These are phyloP conservation scores for Heliopora coerulea DNA, from an alignment of 92 coral and sea anemone genomes.

Conservation along the genomic window DNA sequence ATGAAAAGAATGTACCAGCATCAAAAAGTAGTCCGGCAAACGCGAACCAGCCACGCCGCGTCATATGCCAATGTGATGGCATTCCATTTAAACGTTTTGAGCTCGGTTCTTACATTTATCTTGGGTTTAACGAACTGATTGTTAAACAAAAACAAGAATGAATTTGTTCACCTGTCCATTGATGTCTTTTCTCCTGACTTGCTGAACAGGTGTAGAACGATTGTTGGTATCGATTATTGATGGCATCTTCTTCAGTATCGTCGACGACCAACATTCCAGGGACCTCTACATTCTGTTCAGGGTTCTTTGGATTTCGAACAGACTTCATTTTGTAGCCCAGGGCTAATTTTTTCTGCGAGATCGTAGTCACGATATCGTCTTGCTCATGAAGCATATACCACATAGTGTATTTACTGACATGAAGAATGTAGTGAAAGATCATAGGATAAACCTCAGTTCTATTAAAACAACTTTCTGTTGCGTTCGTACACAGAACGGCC, in stretches of 20 bases:
- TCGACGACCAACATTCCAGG: conserved; percentile 60
- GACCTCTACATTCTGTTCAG: conserved; percentile 52
- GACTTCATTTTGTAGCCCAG: conserved; percentile 70
- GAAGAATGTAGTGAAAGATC: conserved; percentile 48
- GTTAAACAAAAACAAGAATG: not conserved
- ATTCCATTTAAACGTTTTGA: too few relatives aligned
- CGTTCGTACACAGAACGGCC: conserved; percentile 50
- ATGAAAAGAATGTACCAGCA: too few relatives aligned
- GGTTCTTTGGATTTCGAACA: conserved; percentile 31
- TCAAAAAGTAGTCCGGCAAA: too few relatives aligned
- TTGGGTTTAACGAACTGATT: not conserved
- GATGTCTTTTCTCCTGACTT: conserved; percentile 42
- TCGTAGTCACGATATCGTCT: conserved; percentile 67
- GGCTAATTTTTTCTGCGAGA: conserved; percentile 63
- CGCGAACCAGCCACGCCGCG: too few relatives aligned
- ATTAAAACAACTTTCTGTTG: conserved; percentile 42
- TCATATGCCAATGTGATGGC: too few relatives aligned
- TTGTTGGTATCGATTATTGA: not conserved
- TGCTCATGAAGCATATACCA: conserved; percentile 50
- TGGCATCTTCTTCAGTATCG: conserved; percentile 49
- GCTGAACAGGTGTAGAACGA: conserved; percentile 71
- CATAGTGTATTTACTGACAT: conserved; percentile 47
- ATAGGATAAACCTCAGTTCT: conserved; percentile 1
- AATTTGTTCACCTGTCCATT: conserved; percentile 67
- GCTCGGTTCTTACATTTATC: too few relatives aligned